Conservation (phyloP, 2,888 invertebrate species). For the Cheilosia urbana region DNA sequence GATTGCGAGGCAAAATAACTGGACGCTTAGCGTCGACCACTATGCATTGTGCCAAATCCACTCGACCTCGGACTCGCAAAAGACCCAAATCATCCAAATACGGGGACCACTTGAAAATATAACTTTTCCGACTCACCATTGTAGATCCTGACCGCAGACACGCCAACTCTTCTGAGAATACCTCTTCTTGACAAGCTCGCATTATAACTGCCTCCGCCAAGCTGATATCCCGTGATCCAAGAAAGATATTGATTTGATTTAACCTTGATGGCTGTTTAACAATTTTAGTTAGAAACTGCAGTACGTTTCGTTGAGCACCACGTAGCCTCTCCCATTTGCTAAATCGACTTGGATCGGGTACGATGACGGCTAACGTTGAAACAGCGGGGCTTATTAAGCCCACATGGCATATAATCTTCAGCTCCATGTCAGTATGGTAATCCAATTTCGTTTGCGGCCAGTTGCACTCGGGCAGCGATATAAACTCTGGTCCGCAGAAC, state of each 20-base stretch:
- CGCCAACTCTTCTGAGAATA: slow-evolving; percentile 14
- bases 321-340: slow-evolving; percentile 40
- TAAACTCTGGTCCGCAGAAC: too few species aligned
- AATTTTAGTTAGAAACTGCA: background rate
- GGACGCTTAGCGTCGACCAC: slow-evolving; percentile 35
- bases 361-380: background rate
- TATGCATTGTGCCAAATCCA: background rate
- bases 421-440: too few species aligned
- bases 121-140: slow-evolving; percentile 21
- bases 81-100: slow-evolving; percentile 39
- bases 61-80: slow-evolving; percentile 42
- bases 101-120: slow-evolving; percentile 31
- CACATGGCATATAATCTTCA: slow-evolving; percentile 1
- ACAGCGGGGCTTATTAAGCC: too few species aligned
- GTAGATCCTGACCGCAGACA: background rate
- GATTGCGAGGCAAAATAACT: slow-evolving; percentile 47
- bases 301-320: background rate
- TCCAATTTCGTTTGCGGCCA: too few species aligned
- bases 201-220: background rate
- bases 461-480: too few species aligned
- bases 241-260: background rate
- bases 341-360: slow-evolving; percentile 37
- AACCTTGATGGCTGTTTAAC: background rate
- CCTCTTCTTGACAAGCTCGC: slow-evolving; percentile 26
- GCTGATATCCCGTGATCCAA: background rate